Evolutionary conservation across 2,797 vertebrate genomes (phyloP), one percentile per base, ranked within the genome.

Genomic region (Acanthurus leucopareius): DNA sequence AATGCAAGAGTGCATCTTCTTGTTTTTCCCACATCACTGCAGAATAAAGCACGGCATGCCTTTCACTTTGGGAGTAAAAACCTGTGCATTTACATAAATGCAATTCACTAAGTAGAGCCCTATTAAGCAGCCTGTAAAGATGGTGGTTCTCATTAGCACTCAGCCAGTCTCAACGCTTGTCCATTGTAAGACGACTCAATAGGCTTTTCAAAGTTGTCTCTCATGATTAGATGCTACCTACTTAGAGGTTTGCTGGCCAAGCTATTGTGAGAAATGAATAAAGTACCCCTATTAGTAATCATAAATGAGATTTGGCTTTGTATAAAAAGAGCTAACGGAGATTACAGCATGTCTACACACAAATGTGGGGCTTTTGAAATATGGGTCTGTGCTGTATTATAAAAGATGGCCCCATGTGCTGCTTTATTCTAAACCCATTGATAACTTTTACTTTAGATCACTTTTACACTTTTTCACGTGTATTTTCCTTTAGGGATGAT

Each of bases 141-240:
- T 85, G 92, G 80, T 93, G 83, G 90, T 93, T 92, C 94, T 96
- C 93, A 95, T 96, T 96, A 96, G 94, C 90, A 89, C 86, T 92
- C 88, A 87, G 90, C 83, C 83, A 87, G 87, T 92, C 85, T 94
- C 89, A 67, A 65, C 68, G 66, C 86, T 88, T 80, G 71, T 83
- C 88, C 85, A 93, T 94, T 95, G 91, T 94, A 89, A 89, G 85
- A 82, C 72, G 87, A 89, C 87, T 95, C 93, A 94, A 95, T 95
- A 88, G 91, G 90, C 93, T 93, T 95, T 96, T 93, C 93, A 94
- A 89, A 93, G 90, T 92, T 95, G 89, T 93, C 89, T 91, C 89
- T 86, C 82, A 86, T 94, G 92, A 94, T 95, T 91, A 92, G 88
- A 91, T 90, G 87, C 89, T 89, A 89, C 89, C 92, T 89, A 90